Percentiles rank a stretch among this genome's conserved stretches.
These are phyloP conservation scores for Zeugodacus cucurbitae DNA, from an alignment of 1,140 invertebrate genomes.

Conservation along the genomic window DNA sequence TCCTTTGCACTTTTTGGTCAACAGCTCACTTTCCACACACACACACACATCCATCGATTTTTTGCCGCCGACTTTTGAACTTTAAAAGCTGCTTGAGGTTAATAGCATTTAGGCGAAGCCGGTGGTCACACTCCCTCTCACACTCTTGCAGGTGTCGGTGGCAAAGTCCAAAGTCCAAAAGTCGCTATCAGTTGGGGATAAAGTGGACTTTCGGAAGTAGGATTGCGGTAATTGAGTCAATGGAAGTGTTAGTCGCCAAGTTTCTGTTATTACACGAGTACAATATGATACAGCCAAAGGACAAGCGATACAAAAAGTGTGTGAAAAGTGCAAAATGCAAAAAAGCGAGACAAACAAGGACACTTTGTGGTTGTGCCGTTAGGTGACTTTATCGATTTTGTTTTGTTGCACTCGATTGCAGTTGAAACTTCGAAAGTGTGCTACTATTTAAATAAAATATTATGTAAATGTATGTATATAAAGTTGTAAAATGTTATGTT, in stretches of 20 bases:
- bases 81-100: conserved; percentile 21
- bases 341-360: not conserved
- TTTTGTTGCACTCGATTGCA: not conserved
- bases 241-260: not conserved
- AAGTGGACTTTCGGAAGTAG: conserved; percentile 13
- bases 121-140: not conserved
- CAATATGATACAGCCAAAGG: conserved; percentile 1
- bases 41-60: not conserved
- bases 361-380: not conserved
- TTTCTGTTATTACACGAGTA: not conserved
- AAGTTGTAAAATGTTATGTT: not conserved
- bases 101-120: not conserved
- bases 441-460: not conserved
- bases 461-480: not conserved
- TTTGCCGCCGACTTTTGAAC: not conserved
- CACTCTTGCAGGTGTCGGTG: not conserved
- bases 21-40: no score
- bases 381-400: not conserved
- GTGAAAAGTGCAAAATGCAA: not conserved
- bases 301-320: not conserved
- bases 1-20: not conserved
- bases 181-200: conserved; percentile 13
- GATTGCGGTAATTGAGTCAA: conserved; percentile 14
- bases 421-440: not conserved
- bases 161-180: not conserved